Base-by-base conservation (phyloP, 1,140 invertebrate species). In the Euwallacea fornicatus region DNA sequence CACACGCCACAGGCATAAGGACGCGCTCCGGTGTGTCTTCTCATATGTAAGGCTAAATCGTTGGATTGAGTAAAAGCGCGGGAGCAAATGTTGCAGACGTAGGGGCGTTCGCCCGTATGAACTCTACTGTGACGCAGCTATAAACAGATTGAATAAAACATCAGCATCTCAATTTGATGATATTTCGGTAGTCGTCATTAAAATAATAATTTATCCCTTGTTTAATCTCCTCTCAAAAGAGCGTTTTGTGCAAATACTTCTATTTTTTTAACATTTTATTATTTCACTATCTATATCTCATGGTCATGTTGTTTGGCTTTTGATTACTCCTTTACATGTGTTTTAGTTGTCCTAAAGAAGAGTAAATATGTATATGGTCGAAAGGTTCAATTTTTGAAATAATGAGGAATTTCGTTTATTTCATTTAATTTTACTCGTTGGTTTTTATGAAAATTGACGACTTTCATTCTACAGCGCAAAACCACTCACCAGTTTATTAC, bases 51-150 rank as follows among this genome's bases (percentile, higher is more conserved):
- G 6, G 82, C 76, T 13, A 83, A 73, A 78, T 83, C 82, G 68
- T 83, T 83, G 2, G 81, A 83, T 73, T 83, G 82, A 2, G 82
- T 82, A 69, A 83, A 83, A 3, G 81, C 79, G 10, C 82, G 75
- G 11, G 80, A 78, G 62, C 82, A 83, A 33, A 81, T 76, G 47
- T 81, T 80, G 61, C 85, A 86, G 15, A 78, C 72, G 69, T 81
- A 86, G 0, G 81, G 82, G 42, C 80, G 82, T 77, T 85, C 83
- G 13, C 81, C 85, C 79, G 82, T 78, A 69, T 82, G 81, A 2
- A 82, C 81, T 56, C 81, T 67, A 16, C 79, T 81, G 69, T 82
- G 81, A 42, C 81, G 60, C 33, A 82, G 68, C 80, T 81, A 62
- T 7, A 55, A 7, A 66, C 15, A 55, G 33, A 41, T 11, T 46